Conservation (phyloP, 2,113 vertebrate genomes). For the Vulpes ferrilata region DNA sequence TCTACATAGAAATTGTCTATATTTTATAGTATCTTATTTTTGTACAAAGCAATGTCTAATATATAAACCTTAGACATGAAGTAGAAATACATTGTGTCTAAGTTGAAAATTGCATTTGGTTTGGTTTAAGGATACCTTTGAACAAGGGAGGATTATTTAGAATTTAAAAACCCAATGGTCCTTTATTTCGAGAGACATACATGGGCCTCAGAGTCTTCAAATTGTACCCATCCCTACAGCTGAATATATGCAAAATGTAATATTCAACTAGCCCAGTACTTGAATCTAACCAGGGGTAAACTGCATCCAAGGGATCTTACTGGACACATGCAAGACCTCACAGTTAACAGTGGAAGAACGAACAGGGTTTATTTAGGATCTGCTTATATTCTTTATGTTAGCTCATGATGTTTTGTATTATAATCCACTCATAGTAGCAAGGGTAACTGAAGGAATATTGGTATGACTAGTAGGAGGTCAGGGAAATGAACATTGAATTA, state of each 20-base stretch:
- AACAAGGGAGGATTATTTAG: background rate
- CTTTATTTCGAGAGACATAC: background rate
- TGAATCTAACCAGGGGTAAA: background rate
- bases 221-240: background rate
- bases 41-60: background rate
- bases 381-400: background rate
- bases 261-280: background rate
- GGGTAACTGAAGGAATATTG: background rate
- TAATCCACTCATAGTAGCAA: background rate
- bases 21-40: background rate
- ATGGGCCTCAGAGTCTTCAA: background rate
- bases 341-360: background rate
- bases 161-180: background rate
- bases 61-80: background rate
- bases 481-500: background rate
- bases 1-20: background rate
- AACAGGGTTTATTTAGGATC: background rate
- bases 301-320: background rate
- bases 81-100: background rate
- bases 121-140: background rate
- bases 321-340: background rate
- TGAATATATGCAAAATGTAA: background rate
- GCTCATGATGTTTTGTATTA: background rate
- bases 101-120: constrained; percentile 3
- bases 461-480: background rate